Conservation (phyloP, 2,113 vertebrate genomes). For the Apodemus speciosus region DNA sequence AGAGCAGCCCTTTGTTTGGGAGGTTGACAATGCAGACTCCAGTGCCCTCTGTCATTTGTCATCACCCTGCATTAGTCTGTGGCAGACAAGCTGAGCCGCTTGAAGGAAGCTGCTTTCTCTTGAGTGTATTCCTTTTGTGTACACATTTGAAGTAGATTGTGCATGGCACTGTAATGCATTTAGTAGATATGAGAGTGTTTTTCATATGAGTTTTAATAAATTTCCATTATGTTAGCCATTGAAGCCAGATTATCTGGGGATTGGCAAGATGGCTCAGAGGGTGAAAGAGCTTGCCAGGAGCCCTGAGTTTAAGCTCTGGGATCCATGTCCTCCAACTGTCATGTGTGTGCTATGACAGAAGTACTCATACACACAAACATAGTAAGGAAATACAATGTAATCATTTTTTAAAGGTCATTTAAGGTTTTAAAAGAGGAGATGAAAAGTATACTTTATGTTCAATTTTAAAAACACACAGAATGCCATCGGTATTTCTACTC, state of each 20-base stretch:
- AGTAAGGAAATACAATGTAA: background rate
- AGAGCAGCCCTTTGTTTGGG: slow-evolving; percentile 47
- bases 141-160: slow-evolving; percentile 19
- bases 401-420: background rate
- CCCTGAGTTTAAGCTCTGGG: background rate
- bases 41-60: background rate
- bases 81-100: background rate
- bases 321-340: background rate
- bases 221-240: slow-evolving; percentile 45
- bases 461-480: background rate
- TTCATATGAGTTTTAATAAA: slow-evolving; percentile 45
- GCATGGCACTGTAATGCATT: slow-evolving; percentile 9
- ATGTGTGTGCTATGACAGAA: too few species aligned
- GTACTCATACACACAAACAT: background rate
- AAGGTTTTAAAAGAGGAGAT: slow-evolving; percentile 39
- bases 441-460: background rate
- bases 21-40: slow-evolving; percentile 13
- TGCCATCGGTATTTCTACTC: background rate
- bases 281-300: background rate
- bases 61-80: background rate
- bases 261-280: background rate
- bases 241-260: background rate
- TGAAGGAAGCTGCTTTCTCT: background rate
- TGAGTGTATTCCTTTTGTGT: slow-evolving; percentile 41
- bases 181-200: slow-evolving; percentile 44